Evolutionary conservation across 2,113 vertebrate genomes (phyloP).

Genomic region (Coregonus clupeaformis): DNA sequence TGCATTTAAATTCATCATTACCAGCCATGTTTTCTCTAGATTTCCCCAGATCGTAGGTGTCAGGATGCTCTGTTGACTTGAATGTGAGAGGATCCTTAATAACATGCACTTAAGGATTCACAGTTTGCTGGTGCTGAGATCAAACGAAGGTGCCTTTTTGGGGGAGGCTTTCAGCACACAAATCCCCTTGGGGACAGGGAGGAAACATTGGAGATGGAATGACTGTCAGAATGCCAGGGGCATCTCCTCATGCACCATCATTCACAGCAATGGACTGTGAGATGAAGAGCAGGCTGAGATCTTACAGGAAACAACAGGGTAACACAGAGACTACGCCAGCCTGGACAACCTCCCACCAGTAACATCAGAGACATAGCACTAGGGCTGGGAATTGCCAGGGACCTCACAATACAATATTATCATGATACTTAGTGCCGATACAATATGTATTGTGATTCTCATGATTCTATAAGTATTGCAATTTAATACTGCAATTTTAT

Average conservation of each 20-base stretch:
- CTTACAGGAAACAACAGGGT: neutral
- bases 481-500: no score
- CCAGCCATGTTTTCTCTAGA: slow-evolving; percentile 53
- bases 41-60: slow-evolving; percentile 61
- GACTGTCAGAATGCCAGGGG: neutral
- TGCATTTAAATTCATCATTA: slow-evolving; percentile 72
- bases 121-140: slow-evolving; percentile 12
- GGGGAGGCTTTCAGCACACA: neutral
- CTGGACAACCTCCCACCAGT: neutral
- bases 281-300: slow-evolving; percentile 9
- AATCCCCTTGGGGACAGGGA: slow-evolving; percentile 2
- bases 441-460: no score
- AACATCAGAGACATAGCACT: neutral
- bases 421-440: no score
- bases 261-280: slow-evolving; percentile 14
- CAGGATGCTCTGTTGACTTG: slow-evolving; percentile 36
- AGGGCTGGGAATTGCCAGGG: no score
- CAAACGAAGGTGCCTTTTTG: neutral
- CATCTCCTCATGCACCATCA: slow-evolving; percentile 10
- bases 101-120: slow-evolving; percentile 31
- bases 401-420: no score
- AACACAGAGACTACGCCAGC: neutral
- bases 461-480: no score
- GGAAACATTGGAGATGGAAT: neutral
- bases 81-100: slow-evolving; percentile 29